These are phyloP conservation scores for Slavum lentiscoides DNA, from an alignment of 2,888 invertebrate genomes.

Conservation along the genomic window DNA sequence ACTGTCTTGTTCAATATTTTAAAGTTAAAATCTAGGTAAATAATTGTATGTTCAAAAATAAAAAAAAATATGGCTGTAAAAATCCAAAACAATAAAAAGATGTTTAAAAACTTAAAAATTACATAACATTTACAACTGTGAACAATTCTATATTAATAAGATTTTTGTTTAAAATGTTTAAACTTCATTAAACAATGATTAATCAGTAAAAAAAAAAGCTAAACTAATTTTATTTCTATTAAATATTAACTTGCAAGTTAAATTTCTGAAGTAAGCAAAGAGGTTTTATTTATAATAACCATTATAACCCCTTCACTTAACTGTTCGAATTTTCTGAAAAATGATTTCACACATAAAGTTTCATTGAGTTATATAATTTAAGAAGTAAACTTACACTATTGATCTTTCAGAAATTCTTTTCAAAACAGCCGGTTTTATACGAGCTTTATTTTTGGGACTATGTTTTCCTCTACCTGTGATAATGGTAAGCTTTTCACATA, in stretches of 20 bases:
- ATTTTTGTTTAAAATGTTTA: too few species aligned
- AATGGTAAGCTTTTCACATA: constrained; percentile 27
- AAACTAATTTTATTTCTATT: neutral
- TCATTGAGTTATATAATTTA: neutral
- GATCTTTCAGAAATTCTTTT: constrained; percentile 22
- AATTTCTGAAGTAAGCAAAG: constrained; percentile 16
- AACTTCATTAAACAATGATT: too few species aligned
- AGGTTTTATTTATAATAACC: constrained; percentile 36
- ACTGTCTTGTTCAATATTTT: neutral
- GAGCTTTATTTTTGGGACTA: constrained; percentile 26
- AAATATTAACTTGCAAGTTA: neutral
- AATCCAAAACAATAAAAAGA: too few species aligned
- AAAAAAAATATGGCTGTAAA: too few species aligned
- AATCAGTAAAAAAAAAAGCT: neutral
- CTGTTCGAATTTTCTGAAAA: constrained; percentile 1
- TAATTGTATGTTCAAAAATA: neutral
- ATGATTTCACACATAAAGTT: neutral
- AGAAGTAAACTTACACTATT: constrained; percentile 24
- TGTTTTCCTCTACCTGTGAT: constrained; percentile 52
- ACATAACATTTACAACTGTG: too few species aligned
- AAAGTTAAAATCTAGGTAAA: neutral
- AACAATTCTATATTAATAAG: too few species aligned
- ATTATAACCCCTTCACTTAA: constrained; percentile 9
- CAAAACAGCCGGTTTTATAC: constrained; percentile 43
- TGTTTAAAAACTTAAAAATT: too few species aligned